Base-by-base conservation (phyloP, 2,113 vertebrate species). In the Psammodynastes pulverulentus region DNA sequence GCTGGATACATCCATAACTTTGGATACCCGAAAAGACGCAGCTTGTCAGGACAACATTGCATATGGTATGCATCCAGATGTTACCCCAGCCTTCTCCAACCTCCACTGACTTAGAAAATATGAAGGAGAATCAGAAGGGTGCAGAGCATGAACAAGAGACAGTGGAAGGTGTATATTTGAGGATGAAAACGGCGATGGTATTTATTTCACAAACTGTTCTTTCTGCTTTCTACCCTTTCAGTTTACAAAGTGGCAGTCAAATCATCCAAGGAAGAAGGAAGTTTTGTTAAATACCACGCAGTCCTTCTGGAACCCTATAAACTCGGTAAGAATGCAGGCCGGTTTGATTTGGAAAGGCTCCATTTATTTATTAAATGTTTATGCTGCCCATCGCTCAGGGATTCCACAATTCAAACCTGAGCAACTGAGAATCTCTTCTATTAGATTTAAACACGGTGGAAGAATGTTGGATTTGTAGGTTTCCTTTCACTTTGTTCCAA, bases 211-310 rank as follows among this genome's bases (percentile, higher is more conserved):
- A 34, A 72, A 72, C 15, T 3, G 2, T 79, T 39, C n/a, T 72
- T 72, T n/a, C 39, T 91, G 58, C 48, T 48, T 21, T 88, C 79
- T 91, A 48, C 46, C 92, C 3, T 90, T 19, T 91, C 97, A 99
- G 99, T 96, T 90, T 98, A 98, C 92, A 99, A 97, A 95, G 98
- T 99, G 90, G 95, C 17, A 2, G 97, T 99, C 90, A 95, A 91
- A 39, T 97, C 98, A 6, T 93, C 94, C 9, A 95, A 89, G 3
- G 95, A 97, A 94, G 98, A 98, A 86, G 98, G 98, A 62, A 97
- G 97, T 96, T 99, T 99, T 94, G 93, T 98, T 86, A 98, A 96
- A 91, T 98, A 98, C 95, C 97, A 94, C 21, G 98, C 98, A 88
- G 92, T 49, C 43, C 96, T 99, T 3, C 90, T 97, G n/a, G 97